These are phyloP conservation scores for Drosophila quadrilineata DNA, from an alignment of 1,140 invertebrate genomes.

Conservation along the genomic window DNA sequence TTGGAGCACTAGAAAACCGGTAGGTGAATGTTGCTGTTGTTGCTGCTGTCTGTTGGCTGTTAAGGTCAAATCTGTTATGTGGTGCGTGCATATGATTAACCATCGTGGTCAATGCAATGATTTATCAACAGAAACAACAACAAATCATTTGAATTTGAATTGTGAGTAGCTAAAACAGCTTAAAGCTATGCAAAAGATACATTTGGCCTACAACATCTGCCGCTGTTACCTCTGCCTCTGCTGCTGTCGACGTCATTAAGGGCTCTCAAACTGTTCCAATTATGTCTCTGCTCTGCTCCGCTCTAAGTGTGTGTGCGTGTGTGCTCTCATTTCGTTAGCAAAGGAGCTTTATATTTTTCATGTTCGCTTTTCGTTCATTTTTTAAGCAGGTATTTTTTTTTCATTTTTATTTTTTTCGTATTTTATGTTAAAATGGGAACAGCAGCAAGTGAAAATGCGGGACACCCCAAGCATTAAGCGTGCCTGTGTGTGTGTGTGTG, in stretches of 20 bases:
- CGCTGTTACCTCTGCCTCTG: background rate
- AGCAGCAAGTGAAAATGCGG: conserved; percentile 65
- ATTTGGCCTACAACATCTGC: conserved; percentile 59
- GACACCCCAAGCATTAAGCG: conserved; percentile 51
- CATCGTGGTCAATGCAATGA: conserved; percentile 54
- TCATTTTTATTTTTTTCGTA: conserved; percentile 34
- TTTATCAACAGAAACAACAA: conserved; percentile 48
- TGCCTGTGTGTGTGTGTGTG: too few relatives aligned
- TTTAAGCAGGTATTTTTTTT: conserved; percentile 46
- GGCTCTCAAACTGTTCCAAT: conserved; percentile 75
- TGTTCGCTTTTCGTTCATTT: conserved; percentile 52
- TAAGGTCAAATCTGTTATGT: conserved; percentile 74
- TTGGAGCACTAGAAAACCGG: conserved; percentile 61
- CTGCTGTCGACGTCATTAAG: conserved; percentile 64
- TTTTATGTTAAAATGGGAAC: conserved; percentile 57
- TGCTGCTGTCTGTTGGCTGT: too few relatives aligned
- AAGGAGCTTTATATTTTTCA: conserved; percentile 47
- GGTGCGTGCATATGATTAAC: conserved; percentile 31
- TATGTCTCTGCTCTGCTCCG: conserved; percentile 58
- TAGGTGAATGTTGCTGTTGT: conserved; percentile 53
- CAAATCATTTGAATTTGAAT: conserved; percentile 54
- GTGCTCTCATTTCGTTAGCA: conserved; percentile 51
- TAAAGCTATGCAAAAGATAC: conserved; percentile 54
- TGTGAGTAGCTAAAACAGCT: conserved; percentile 30
- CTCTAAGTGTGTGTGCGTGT: conserved; percentile 22